A percentile compares a stretch with the other conserved stretches of the same genome.
phyloP scores from a whole-genome alignment of 2,113 vertebrate genomes.

The Psittacara wagleri region DNA sequence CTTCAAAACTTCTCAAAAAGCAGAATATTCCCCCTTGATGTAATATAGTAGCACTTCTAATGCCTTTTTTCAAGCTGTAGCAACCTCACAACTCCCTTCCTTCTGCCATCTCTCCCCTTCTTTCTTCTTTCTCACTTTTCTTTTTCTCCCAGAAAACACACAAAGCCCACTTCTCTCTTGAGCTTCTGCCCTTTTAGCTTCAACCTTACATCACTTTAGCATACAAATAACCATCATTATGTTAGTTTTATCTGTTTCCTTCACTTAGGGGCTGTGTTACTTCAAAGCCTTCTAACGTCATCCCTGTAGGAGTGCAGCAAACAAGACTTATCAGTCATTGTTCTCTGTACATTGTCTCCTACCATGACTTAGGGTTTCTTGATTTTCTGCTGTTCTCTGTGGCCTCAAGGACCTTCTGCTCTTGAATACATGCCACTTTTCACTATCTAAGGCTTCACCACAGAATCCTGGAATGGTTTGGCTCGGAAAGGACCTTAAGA shows the following conservation, averaged over 20 bases:
- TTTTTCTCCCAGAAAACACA: not conserved
- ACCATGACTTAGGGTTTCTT: not conserved
- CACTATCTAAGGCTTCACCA: not conserved
- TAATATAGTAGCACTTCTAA: not conserved
- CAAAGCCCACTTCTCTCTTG: not conserved
- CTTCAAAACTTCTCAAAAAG: constrained; percentile 16
- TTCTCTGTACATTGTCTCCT: not conserved
- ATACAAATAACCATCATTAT: not conserved
- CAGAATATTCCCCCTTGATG: not conserved
- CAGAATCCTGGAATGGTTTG: not conserved
- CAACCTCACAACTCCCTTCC: not conserved
- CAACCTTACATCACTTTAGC: not conserved
- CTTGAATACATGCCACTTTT: not conserved
- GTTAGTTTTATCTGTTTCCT: not conserved
- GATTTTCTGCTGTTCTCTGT: not conserved
- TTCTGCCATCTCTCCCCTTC: not conserved
- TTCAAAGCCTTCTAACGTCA: not conserved
- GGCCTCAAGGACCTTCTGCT: not conserved
- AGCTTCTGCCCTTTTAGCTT: not conserved
- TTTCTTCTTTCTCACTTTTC: not conserved
- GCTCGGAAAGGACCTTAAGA: not conserved
- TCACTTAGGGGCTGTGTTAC: not conserved
- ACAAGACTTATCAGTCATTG: not conserved
- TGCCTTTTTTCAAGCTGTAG: not conserved
- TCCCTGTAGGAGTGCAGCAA: not conserved